A percentile compares a stretch with the other conserved stretches of the same genome.
phyloP scores from a whole-genome alignment of 2,888 invertebrate species.

The Margaritifera margaritifera region DNA sequence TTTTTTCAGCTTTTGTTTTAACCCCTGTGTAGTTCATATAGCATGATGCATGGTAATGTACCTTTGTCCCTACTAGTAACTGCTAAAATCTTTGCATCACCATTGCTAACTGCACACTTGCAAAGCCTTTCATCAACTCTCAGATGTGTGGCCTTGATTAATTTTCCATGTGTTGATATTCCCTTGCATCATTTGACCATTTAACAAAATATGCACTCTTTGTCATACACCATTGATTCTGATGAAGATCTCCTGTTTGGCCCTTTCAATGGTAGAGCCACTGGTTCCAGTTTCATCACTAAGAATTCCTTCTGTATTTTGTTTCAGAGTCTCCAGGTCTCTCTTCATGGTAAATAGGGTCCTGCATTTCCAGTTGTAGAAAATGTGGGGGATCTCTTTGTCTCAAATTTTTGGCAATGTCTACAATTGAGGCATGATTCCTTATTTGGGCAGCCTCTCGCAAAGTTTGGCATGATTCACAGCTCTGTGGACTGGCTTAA shows the following conservation, averaged over 20 bases:
- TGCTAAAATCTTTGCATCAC: neutral
- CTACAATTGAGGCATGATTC: no score
- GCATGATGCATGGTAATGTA: neutral
- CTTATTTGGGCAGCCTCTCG: no score
- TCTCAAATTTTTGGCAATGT: no score
- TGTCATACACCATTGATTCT: conserved; percentile 1
- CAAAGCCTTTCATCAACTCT: conserved; percentile 6
- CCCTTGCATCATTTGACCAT: conserved; percentile 5
- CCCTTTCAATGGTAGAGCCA: neutral
- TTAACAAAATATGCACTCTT: neutral
- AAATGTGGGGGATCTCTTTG: no score
- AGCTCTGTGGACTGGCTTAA: no score
- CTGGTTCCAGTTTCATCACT: neutral
- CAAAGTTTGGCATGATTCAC: no score
- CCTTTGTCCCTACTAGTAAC: neutral
- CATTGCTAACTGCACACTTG: conserved; percentile 1
- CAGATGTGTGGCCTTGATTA: conserved; percentile 2
- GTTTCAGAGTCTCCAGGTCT: conserved; percentile 4
- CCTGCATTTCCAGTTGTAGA: no score
- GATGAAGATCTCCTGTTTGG: conserved; percentile 1
- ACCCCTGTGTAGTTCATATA: neutral
- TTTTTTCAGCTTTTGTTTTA: neutral
- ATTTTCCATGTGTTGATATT: conserved; percentile 1
- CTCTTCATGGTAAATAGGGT: conserved; percentile 4
- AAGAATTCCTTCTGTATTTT: neutral